Evolutionary conservation across 2,797 vertebrate species (phyloP).

Genomic region (Neoniphon sammara): DNA sequence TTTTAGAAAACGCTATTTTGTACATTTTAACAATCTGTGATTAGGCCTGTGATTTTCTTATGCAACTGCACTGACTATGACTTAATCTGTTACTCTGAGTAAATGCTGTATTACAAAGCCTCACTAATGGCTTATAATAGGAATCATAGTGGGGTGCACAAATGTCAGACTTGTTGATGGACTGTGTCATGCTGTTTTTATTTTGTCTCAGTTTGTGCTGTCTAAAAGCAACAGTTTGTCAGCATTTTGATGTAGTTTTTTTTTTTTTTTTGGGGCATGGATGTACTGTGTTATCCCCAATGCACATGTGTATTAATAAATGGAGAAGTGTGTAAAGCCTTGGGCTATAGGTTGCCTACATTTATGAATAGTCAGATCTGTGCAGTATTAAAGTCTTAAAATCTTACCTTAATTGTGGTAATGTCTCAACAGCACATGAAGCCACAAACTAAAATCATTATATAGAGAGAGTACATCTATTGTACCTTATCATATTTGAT

Average conservation of each 20-base stretch:
- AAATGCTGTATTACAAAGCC: constrained; percentile 31
- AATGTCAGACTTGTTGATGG: constrained; percentile 14
- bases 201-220: constrained; percentile 26
- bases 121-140: constrained; percentile 14
- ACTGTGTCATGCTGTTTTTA: constrained; percentile 12
- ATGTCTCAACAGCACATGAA: no score
- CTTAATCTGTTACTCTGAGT: constrained; percentile 20
- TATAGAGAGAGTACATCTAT: no score
- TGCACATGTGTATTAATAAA: constrained; percentile 66
- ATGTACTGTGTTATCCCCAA: constrained; percentile 60
- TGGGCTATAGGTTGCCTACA: neutral
- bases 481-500: no score
- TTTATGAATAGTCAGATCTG: neutral
- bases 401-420: no score
- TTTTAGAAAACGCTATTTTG: constrained; percentile 33
- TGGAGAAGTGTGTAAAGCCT: constrained; percentile 31
- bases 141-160: constrained; percentile 10
- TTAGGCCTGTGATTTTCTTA: constrained; percentile 11
- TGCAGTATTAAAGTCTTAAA: neutral
- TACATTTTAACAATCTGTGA: constrained; percentile 42
- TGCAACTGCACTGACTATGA: constrained; percentile 56
- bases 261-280: constrained; percentile 59
- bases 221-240: constrained; percentile 7
- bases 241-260: constrained; percentile 34
- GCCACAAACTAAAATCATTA: no score